phyloP scores from a whole-genome alignment of 2,113 vertebrate species.

The Microtus ochrogaster region DNA sequence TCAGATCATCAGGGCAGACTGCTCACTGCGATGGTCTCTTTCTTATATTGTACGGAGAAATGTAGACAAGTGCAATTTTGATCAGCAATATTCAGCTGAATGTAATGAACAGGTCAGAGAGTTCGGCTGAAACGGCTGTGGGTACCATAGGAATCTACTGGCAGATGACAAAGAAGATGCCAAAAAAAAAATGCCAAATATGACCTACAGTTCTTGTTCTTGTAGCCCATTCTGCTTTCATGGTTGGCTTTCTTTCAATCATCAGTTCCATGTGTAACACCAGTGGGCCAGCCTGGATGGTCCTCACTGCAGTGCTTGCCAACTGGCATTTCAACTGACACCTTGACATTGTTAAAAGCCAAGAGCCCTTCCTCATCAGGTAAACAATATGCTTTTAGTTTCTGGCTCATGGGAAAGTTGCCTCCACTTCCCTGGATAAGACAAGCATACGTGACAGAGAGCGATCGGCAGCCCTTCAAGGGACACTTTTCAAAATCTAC shows the following conservation, averaged over 20 bases:
- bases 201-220: neutral
- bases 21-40: neutral
- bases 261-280: neutral
- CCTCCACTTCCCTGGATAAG: slow-evolving; percentile 64
- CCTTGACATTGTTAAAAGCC: neutral
- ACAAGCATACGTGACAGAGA: slow-evolving; percentile 64
- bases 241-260: neutral
- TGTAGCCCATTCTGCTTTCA: neutral
- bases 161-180: neutral
- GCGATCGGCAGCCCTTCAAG: slow-evolving; percentile 66
- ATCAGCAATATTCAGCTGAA: neutral
- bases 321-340: neutral
- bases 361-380: neutral
- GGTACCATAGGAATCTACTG: neutral
- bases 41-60: neutral
- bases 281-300: neutral
- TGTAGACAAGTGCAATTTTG: neutral
- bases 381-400: neutral
- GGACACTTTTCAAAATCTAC: slow-evolving; percentile 57
- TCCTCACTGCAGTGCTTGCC: slow-evolving; percentile 9
- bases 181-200: neutral
- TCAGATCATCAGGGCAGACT: neutral
- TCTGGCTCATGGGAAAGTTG: neutral
- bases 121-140: neutral
- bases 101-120: neutral